Evolutionary conservation across 1,140 invertebrate genomes (phyloP).

Genomic region (Ruditapes philippinarum): DNA sequence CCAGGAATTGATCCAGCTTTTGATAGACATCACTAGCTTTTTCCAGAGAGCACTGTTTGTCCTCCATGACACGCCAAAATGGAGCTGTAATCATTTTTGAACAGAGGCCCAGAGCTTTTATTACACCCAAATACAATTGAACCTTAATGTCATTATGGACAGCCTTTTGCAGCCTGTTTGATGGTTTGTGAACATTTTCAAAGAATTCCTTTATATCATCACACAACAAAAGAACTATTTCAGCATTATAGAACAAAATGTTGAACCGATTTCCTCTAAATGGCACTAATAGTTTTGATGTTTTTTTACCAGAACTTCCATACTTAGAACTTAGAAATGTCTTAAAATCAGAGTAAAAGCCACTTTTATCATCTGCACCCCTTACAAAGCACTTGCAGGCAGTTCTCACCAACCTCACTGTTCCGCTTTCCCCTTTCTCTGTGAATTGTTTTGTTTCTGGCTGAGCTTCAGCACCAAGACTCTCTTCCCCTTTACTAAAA

Average conservation of each 20-base stretch:
- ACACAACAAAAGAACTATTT: constrained; percentile 43
- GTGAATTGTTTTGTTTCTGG: constrained; percentile 24
- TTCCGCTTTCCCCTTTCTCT: constrained; percentile 14
- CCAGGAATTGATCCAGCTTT: not conserved
- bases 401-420: constrained; percentile 40
- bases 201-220: constrained; percentile 31
- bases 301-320: not conserved
- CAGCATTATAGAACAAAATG: constrained; percentile 67
- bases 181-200: not conserved
- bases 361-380: constrained; percentile 62
- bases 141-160: not conserved
- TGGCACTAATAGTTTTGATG: constrained; percentile 16
- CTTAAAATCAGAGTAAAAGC: constrained; percentile 51
- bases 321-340: constrained; percentile 51
- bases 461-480: constrained; percentile 28
- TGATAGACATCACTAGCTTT: constrained; percentile 2
- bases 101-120: not conserved
- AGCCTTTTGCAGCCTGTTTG: not conserved
- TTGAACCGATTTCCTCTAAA: constrained; percentile 67
- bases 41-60: constrained; percentile 4
- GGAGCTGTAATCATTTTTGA: constrained; percentile 22
- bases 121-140: no score
- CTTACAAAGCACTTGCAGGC: constrained; percentile 43
- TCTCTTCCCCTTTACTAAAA: constrained; percentile 43
- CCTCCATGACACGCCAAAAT: constrained; percentile 19